Percentiles rank a stretch among this genome's conserved stretches.
phyloP scores from a whole-genome alignment of 1,140 invertebrate genomes.

The Coptotermes formosanus region DNA sequence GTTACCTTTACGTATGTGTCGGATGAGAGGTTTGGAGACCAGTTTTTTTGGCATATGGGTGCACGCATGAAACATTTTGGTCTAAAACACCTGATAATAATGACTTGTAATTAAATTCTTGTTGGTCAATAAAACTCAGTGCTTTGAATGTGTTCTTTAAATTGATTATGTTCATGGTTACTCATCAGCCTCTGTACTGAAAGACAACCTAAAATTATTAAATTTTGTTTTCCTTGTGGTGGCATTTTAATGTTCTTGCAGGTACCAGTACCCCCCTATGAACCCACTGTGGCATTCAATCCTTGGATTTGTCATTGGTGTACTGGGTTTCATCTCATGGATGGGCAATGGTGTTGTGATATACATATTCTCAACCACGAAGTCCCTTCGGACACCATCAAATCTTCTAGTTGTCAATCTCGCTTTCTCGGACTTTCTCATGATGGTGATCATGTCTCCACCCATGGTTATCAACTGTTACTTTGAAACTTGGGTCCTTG shows the following conservation, averaged over 20 bases:
- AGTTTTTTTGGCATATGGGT: too few relatives aligned
- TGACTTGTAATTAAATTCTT: too few relatives aligned
- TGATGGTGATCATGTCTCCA: constrained; percentile 82
- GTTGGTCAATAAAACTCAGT: too few relatives aligned
- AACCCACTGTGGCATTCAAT: constrained; percentile 79
- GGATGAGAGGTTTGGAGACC: too few relatives aligned
- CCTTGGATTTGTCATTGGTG: constrained; percentile 70
- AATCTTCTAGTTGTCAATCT: constrained; percentile 83
- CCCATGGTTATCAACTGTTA: constrained; percentile 85
- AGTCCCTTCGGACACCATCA: constrained; percentile 76
- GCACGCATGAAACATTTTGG: too few relatives aligned
- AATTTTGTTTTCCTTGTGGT: too few relatives aligned
- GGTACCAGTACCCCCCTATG: constrained; percentile 70
- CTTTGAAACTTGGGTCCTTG: constrained; percentile 82
- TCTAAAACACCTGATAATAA: too few relatives aligned
- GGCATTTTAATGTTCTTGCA: constrained; percentile 18
- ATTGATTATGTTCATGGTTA: too few relatives aligned
- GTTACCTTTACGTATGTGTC: too few relatives aligned
- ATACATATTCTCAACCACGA: constrained; percentile 78
- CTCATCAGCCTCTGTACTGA: too few relatives aligned
- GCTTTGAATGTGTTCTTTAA: too few relatives aligned
- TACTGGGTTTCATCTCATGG: constrained; percentile 70
- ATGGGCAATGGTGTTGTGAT: constrained; percentile 81
- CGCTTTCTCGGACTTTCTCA: constrained; percentile 82
- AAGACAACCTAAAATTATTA: too few relatives aligned